phyloP scores from a whole-genome alignment of 1,140 invertebrate species.

The Coptotermes formosanus region DNA sequence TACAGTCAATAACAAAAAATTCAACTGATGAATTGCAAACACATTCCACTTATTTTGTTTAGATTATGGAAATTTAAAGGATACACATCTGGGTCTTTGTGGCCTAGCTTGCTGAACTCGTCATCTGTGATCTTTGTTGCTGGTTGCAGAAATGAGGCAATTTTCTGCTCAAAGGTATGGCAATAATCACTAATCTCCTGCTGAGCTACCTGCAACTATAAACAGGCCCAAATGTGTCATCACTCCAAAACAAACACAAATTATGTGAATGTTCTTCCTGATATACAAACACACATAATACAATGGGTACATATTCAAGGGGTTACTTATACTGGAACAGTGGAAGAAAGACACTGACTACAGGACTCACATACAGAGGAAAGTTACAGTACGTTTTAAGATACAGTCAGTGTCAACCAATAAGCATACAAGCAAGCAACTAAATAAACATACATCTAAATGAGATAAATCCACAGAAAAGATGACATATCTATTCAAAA shows the following conservation, averaged over 20 bases:
- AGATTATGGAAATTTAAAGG: slow-evolving; percentile 40
- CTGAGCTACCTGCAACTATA: slow-evolving; percentile 51
- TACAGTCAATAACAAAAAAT: no score
- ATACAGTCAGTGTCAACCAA: not conserved
- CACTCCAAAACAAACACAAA: no score
- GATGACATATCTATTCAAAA: not conserved
- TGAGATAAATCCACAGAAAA: no score
- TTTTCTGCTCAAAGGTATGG: slow-evolving; percentile 79
- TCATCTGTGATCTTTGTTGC: slow-evolving; percentile 68
- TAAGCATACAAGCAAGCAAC: not conserved
- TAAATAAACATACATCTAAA: no score
- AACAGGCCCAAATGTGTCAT: not conserved
- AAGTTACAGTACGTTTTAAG: not conserved
- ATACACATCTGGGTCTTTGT: slow-evolving; percentile 78
- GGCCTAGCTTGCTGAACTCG: slow-evolving; percentile 82
- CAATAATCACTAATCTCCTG: slow-evolving; percentile 77
- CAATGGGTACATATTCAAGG: no score
- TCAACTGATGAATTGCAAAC: not conserved
- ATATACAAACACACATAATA: no score
- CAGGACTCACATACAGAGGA: not conserved
- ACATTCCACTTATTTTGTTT: slow-evolving; percentile 29
- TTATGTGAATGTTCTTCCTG: no score
- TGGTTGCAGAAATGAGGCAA: slow-evolving; percentile 80
- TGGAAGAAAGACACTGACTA: not conserved
- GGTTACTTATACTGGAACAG: no score